Base-by-base conservation (phyloP, 2,113 vertebrate species). In the Indri indri region DNA sequence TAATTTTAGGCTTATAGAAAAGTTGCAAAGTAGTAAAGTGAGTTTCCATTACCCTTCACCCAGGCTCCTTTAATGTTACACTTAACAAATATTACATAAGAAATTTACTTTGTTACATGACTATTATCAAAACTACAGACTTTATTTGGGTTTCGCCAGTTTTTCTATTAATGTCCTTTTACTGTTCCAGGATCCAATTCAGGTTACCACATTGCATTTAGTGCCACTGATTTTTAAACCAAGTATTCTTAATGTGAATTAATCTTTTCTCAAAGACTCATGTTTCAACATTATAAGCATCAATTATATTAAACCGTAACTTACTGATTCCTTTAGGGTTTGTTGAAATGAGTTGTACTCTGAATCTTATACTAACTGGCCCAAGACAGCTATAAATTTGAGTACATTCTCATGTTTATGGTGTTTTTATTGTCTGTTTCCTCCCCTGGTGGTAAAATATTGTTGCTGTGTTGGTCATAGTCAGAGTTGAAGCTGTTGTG, bases 211-310 rank as follows among this genome's bases (percentile, higher is more conserved):
- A 40, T 17, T 63, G 18, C 23, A 90, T 80, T 73, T 66, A 92
- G 22, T 52, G 22, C 50, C 45, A 91, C 40, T 77, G 32, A 77
- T 40, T 54, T 90, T 88, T 90, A 87, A 95, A 84, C 8, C 18
- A 90, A 81, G 6, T 47, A 40, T 80, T 93, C 83, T 59, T 84
- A n/a, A 80, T 65, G 27, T 76, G 23, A 95, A 82, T 42, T 83
- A n/a, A 92, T 68, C 70, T 74, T 96, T 66, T 66, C 79, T 93
- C 83, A 80, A 97, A 73, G 57, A 95, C 20, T 61, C 8, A 14
- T 59, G 40, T 89, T 89, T 96, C 0, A 68, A 82, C 88, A 87
- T 66, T 82, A 82, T 61, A 83, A 95, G 47, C 45, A 87, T 79
- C 52, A 52, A 86, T 77, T 77, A 74, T 61, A 90, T 42, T 71